These are phyloP conservation scores for Eupithecia exiguata DNA, from an alignment of 2,888 invertebrate genomes.

Conservation along the genomic window DNA sequence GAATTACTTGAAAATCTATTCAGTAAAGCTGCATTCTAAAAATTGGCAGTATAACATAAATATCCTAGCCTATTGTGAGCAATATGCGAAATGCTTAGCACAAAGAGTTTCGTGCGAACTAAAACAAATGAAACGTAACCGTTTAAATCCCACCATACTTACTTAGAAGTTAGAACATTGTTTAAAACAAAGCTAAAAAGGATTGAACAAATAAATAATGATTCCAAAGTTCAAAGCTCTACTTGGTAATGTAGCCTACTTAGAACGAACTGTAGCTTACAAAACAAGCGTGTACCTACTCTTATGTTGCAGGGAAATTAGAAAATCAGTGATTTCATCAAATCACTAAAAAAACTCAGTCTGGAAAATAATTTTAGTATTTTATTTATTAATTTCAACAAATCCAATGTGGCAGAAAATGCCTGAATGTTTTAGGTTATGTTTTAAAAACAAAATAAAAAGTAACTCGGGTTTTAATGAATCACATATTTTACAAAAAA, in stretches of 20 bases:
- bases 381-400: not conserved
- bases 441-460: not conserved
- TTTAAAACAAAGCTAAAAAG: slow-evolving; percentile 2
- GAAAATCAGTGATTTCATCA: not conserved
- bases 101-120: not conserved
- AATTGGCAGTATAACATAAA: not conserved
- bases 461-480: not conserved
- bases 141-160: not conserved
- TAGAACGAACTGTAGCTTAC: not conserved
- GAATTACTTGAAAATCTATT: not conserved
- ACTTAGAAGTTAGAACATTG: not conserved
- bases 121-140: not conserved
- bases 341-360: not conserved
- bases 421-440: not conserved
- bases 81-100: not conserved
- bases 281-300: not conserved
- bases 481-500: not conserved
- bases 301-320: not conserved
- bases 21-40: not conserved
- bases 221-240: not conserved
- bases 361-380: not conserved
- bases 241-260: slow-evolving; percentile 1
- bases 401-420: not conserved
- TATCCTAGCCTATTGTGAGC: not conserved
- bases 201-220: not conserved